Conservation (phyloP, 2,888 invertebrate genomes). For the Sinelater perroti region DNA sequence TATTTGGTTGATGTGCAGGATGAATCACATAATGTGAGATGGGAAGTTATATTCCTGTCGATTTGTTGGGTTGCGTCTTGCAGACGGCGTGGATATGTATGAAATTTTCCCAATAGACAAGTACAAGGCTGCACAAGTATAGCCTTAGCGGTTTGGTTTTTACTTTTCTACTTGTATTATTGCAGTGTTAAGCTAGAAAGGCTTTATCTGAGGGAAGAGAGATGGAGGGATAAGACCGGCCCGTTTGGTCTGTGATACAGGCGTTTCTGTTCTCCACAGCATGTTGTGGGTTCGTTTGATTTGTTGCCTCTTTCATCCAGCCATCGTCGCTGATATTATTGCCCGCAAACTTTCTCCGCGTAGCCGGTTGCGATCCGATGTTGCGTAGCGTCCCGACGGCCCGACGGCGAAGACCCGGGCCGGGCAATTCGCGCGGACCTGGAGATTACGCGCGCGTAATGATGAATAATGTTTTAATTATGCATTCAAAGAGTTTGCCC, state of each 20-base stretch:
- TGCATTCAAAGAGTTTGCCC: slow-evolving; percentile 56
- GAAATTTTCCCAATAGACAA: too few relatives aligned
- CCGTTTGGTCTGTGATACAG: slow-evolving; percentile 20
- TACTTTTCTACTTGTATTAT: too few relatives aligned
- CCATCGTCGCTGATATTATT: slow-evolving; percentile 34
- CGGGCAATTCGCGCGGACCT: slow-evolving; percentile 34
- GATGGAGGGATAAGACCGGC: slow-evolving; percentile 19
- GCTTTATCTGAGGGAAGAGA: too few relatives aligned
- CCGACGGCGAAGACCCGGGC: too few relatives aligned
- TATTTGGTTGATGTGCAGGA: too few relatives aligned
- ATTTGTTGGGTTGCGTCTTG: too few relatives aligned
- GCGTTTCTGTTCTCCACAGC: slow-evolving; percentile 14
- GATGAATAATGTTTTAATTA: slow-evolving; percentile 60
- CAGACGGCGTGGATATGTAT: too few relatives aligned
- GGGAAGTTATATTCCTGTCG: too few relatives aligned
- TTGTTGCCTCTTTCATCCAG: slow-evolving; percentile 25
- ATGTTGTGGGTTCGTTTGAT: slow-evolving; percentile 31
- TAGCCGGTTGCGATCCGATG: slow-evolving; percentile 20
- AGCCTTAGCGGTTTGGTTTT: too few relatives aligned
- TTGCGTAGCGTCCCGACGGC: slow-evolving; percentile 18
- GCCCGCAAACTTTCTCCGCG: slow-evolving; percentile 23
- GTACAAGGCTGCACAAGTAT: too few relatives aligned
- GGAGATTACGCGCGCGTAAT: slow-evolving; percentile 49
- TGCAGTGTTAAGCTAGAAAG: too few relatives aligned
- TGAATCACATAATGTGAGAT: too few relatives aligned